Evolutionary conservation across 2,113 vertebrate genomes (phyloP), one percentile per base, ranked within the genome.

Genomic region (Salvelinus sp.): DNA sequence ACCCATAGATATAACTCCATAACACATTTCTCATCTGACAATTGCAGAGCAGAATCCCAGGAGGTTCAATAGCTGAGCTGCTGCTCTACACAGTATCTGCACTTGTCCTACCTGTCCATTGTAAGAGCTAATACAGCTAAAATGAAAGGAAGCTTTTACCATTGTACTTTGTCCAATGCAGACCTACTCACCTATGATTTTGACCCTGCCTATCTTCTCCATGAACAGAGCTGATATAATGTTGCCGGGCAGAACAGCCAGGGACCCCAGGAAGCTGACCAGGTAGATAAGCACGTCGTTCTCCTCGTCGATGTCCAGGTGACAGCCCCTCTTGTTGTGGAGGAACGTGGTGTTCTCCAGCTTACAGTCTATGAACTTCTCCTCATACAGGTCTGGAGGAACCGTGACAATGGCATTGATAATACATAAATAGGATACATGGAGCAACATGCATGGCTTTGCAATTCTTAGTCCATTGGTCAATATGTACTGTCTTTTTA

Each of bases 181-280:
- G 50, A 54, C 3, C 50, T 54, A 54, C 12, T 95, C 88, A 99
- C 97, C 97, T 0, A 98, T 98, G 89, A 99, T 98, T 90, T 91
- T 96, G 87, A 98, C 95, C 82, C 97, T 93, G 82, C 97, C 97
- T 0, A 98, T 88, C 86, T 96, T 96, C 76, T 98, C 96, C 95
- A 98, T 97, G 76, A 97, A 96, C 69, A 99, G 86, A 0, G 97
- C 97, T 0, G 97, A 99, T 80, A 98, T 93, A 83, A 99, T 98
- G 84, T 97, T 99, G 68, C 97, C 97, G 0, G 97, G 97, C 81
- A 99, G 80, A 81, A 99, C 97, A 0, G 97, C 96, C 79, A 99
- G 91, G 70, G 95, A 97, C 65, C 97, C 97, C 57, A 99, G 90
- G 84, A 99, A 98, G 92, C 97, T 98, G 91, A 99, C 97, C 23